Conservation (phyloP, 2,113 vertebrate genomes). For the Hiodon alosoides region DNA sequence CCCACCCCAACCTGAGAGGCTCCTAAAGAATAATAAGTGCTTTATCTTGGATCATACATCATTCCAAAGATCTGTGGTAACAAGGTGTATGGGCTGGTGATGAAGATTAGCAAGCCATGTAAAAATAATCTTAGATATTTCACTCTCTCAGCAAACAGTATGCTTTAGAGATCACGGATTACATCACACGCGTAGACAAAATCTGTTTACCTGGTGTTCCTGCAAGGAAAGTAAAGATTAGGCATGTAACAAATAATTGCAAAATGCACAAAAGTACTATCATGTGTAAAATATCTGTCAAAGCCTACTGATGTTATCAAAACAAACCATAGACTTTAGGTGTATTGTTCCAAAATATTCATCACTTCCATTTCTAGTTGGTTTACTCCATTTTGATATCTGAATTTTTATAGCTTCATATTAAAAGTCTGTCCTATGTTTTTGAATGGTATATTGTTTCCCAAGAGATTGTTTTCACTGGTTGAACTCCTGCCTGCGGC, state of each 20-base stretch:
- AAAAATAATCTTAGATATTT: slow-evolving; percentile 18
- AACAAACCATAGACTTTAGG: too few relatives aligned
- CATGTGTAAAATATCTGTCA: too few relatives aligned
- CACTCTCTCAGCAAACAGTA: neutral
- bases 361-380: neutral
- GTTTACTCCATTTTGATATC: neutral
- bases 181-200: neutral
- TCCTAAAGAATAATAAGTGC: slow-evolving; percentile 60
- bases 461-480: slow-evolving; percentile 8
- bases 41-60: slow-evolving; percentile 55
- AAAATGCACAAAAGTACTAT: neutral
- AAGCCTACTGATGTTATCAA: too few relatives aligned
- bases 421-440: slow-evolving; percentile 7
- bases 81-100: slow-evolving; percentile 70
- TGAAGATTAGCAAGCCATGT: slow-evolving; percentile 55
- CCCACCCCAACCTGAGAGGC: too few relatives aligned
- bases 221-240: neutral
- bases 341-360: too few relatives aligned
- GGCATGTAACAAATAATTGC: neutral
- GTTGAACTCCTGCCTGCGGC: slow-evolving; percentile 17
- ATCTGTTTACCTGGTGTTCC: neutral
- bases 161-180: neutral
- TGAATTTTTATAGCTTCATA: neutral
- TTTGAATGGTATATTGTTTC: slow-evolving; percentile 8
- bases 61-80: slow-evolving; percentile 68